Base-by-base conservation (phyloP, 2,888 invertebrate species). In the Drosophila flavopinicola region DNA sequence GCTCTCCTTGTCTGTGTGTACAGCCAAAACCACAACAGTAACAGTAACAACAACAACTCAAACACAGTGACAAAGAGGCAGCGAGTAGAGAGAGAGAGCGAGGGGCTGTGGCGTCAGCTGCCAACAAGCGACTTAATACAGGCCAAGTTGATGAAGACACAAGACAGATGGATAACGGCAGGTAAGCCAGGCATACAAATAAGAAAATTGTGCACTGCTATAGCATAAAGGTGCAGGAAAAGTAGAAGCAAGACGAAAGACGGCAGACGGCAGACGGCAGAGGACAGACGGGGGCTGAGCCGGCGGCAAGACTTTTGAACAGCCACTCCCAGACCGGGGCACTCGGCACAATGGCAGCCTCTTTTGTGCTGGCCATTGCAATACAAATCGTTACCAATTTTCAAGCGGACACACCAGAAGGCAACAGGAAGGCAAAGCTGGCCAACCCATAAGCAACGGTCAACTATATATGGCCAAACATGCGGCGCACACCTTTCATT, bases 311-410 rank as follows among this genome's bases (percentile, higher is more conserved):
- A 84, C 64, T 69, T 85, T 80, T 83, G 66, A 79, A 61, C 65
- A 75, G 51, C 42, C 61, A 67, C 61, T 59, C 61, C 49, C 48
- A n/a, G 32, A n/a, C n/a, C 20, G 35, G 37, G 39, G 30, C 38
- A 66, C 39, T 49, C 44, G 23, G 49, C 51, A 78, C 61, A 71
- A 59, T 66, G 59, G 58, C 60, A 73, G 80, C 54, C 74, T 66
- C 79, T 64, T 76, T 85, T 83, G 65, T 85, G 65, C 70, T 66
- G 44, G 59, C 48, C 57, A 61, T 38, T 60, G 75, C 78, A 78
- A 82, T 74, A 87, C 83, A 87, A 86, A 85, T 85, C 85, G 86
- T 69, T 87, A 80, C 87, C 88, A 86, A 87, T 87, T 84, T 87
- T 77, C 86, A 87, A 66, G 63, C 73, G 82, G 78, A 72, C 64